Evolutionary conservation across 1,140 invertebrate genomes (phyloP), one percentile per base, ranked within the genome.

Genomic region (Drosophila takahashii): DNA sequence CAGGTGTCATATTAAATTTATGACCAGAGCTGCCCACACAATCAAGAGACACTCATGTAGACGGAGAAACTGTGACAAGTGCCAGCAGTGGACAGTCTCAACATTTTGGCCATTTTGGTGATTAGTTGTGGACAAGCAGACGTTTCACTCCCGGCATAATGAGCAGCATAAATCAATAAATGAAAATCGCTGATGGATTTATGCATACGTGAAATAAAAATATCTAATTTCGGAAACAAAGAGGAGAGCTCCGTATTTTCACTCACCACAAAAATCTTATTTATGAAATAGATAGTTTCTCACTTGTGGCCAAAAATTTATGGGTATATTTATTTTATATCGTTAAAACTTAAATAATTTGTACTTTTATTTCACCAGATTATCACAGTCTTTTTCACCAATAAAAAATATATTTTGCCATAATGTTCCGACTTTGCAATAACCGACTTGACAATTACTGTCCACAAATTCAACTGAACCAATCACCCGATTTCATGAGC

Each of bases 1-100:
- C 60, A 77, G 79, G 83, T 87, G 83, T 87, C 83, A 83, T 83
- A 89, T 87, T 72, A 77, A 87, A 87, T 87, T 87, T 89, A 87
- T 87, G 84, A 62, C 79, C 59, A 65, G 50, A 60, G 39, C 70
- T 47, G 57, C 48, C 74, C 58, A 81, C 64, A 70, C 59, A 74
- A 45, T 48, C 34, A 44, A 65, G 36, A 50, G 60, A 53, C 41
- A 66, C 51, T 53, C 50, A n/a, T 22, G 32, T 37, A 22, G 45
- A 29, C 36, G 42, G 15, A 48, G 58, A 18, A 29, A 53, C 67
- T 51, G 70, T 61, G 65, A 69, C 65, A 69, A 61, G 69, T 60
- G 29, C 11, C 71, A 42, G 50, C 50, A 72, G 32, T 44, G 61
- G 34, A 47, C 72, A 47, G 52, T 51, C 60, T 75, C 72, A 58